Evolutionary conservation across 2,888 invertebrate species (phyloP), one percentile per base, ranked within the genome.

Genomic region (Sarcophaga subvicina): DNA sequence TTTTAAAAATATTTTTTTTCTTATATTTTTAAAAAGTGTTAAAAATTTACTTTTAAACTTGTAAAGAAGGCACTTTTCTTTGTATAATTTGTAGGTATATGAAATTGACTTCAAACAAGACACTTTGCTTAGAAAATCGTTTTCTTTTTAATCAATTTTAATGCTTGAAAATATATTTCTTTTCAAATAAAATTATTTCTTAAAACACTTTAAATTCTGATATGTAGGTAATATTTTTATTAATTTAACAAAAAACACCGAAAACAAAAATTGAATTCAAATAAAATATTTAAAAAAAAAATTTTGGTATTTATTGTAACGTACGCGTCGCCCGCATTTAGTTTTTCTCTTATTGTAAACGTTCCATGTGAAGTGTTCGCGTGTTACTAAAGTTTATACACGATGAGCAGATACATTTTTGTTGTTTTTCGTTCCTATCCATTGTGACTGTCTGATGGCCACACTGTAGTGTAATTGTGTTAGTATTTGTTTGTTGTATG

Each of bases 381-480:
- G 92, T 91, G 90, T 91, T 91, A 92, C 92, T 92, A 91, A 92
- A 90, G 90, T 90, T 88, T 87, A 85, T 90, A 89, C 88, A 89
- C 91, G 89, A 81, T 88, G 89, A 90, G 90, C 92, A 91, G 91
- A 92, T 91, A 92, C 91, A 92, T 90, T 91, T 91, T 91, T 89
- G 88, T 89, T 89, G 88, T 86, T 83, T 86, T 84, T 77, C 37
- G 6, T 37, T 37, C 8, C 76, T 85, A 76, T 71, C 12, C 54
- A 54, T 3, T 54, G 37, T 37, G 8, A 8, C 8, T 37, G 8
- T 8, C 37, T 37, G 37, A 37, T 37, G 8, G 37, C 37, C 37
- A 37, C 37, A 37, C 8, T 37, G 8, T 8, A 8, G 6, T 37
- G 10, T 37, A 1, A 10, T 37, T 37, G 37, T 37, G 8, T 37